Conservation (phyloP, 1,140 invertebrate species). For the Theocolax elegans region DNA sequence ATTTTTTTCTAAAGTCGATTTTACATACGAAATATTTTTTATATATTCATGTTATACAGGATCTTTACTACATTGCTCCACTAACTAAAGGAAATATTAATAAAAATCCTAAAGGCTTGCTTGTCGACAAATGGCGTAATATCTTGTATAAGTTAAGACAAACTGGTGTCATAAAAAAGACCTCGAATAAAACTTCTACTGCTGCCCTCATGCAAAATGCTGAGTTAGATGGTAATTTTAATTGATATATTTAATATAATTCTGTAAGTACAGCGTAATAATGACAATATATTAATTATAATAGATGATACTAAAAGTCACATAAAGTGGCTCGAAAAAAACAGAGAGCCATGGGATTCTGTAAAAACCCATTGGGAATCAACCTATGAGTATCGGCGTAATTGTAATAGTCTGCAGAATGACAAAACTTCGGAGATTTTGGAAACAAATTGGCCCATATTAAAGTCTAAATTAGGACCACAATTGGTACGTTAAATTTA, state of each 20-base stretch:
- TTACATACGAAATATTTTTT: neutral
- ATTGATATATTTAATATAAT: too few relatives aligned
- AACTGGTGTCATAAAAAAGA: too few relatives aligned
- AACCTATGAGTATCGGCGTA: neutral
- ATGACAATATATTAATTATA: too few relatives aligned
- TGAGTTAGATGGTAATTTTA: neutral
- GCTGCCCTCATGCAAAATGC: too few relatives aligned
- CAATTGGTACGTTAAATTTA: neutral
- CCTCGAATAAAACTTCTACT: too few relatives aligned
- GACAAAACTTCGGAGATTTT: neutral
- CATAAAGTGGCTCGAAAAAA: conserved; percentile 1
- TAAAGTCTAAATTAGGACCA: neutral
- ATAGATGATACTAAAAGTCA: neutral
- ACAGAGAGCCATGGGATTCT: neutral
- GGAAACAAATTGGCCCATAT: neutral
- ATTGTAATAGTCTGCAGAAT: neutral
- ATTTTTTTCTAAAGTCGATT: neutral
- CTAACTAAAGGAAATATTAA: neutral
- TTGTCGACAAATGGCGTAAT: neutral
- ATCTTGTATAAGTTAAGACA: too few relatives aligned
- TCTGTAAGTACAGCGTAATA: too few relatives aligned
- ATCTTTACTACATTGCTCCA: neutral
- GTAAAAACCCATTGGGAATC: neutral
- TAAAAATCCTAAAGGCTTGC: neutral
- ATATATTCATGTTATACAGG: too few relatives aligned